Conservation (phyloP, 2,888 invertebrate species). For the Rhorus exstirpatorius region DNA sequence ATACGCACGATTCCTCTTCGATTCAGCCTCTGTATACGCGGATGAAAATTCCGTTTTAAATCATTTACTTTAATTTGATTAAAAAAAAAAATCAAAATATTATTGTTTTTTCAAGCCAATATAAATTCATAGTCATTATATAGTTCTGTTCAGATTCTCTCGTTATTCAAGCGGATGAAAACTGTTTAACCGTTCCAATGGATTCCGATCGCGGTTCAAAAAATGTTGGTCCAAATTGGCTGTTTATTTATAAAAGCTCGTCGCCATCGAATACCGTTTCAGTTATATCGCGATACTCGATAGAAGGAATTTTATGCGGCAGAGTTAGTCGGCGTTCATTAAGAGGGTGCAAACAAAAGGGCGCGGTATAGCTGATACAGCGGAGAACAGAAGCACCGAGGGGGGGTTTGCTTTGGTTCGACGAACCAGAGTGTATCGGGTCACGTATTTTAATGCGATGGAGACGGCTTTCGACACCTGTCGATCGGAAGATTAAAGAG, state of each 20-base stretch:
- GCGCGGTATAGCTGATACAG: constrained; percentile 19
- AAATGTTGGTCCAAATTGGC: no score
- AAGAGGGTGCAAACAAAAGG: constrained; percentile 24
- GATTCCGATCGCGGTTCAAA: no score
- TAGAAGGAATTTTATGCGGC: constrained; percentile 11
- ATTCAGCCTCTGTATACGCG: constrained; percentile 9
- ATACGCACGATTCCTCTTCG: constrained; percentile 11
- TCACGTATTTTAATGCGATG: constrained; percentile 53
- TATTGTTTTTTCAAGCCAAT: no score
- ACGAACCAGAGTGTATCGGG: constrained; percentile 37
- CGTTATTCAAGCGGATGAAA: no score
- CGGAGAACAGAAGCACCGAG: constrained; percentile 12
- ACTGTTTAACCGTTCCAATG: no score
- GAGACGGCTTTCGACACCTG: constrained; percentile 76
- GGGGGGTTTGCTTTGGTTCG: constrained; percentile 53
- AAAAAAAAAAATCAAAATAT: no score
- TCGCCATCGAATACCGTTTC: neutral
- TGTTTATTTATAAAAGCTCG: neutral
- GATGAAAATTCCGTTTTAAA: constrained; percentile 13
- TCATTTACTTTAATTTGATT: no score
- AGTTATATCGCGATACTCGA: constrained; percentile 6
- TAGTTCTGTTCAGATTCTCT: no score
- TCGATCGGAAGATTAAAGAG: constrained; percentile 80
- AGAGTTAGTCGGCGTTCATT: constrained; percentile 34
- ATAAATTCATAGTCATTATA: no score